Evolutionary conservation across 2,113 vertebrate species (phyloP), one percentile per base, ranked within the genome.

Genomic region (Dissostichus mawsoni): DNA sequence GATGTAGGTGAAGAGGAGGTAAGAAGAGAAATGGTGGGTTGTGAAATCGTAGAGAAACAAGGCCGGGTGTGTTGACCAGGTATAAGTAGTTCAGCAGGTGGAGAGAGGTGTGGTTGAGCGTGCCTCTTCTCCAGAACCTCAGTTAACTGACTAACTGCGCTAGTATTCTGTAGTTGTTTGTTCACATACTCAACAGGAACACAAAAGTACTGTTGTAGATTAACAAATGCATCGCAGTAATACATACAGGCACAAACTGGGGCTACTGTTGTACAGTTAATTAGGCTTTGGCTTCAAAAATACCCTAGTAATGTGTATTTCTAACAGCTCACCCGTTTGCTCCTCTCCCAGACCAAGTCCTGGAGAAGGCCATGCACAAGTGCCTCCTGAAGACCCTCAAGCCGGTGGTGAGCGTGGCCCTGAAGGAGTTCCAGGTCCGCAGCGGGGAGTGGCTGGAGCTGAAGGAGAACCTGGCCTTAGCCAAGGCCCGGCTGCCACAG

Each of bases 341-440:
- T 33, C 47, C 1, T 91, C 36, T 45, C 0, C 52, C 93, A 99
- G 98, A 98, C 92, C 92, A 92, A 13, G 97, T 99, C 51, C 88
- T 99, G 93, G 98, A 99, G 87, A 98, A 98, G 80, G 97, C 98
- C 86, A 97, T 99, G 96, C 97, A 98, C 87, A 99, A 98, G 86
- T 98, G 97, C 69, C 96, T 99, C 81, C 85, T 98, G 92, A 98
- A 98, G 89, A 97, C 97, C 0, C 87, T 98, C 55, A 97, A 97
- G 81, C 89, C 93, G 12, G 94, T 97, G 56, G 91, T 99, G 62
- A 95, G 95, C 53, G 82, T 69, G 0, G 96, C 96, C 87, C 87
- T 99, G 87, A 96, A 95, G 77, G 95, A 96, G 82, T 82, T 90
- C 84, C 96, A 96, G 47, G 88, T 94, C 2, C 92, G 92, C 0